Evolutionary conservation across 2,113 vertebrate genomes (phyloP).

Genomic region (Rhinolophus ferrumequinum): DNA sequence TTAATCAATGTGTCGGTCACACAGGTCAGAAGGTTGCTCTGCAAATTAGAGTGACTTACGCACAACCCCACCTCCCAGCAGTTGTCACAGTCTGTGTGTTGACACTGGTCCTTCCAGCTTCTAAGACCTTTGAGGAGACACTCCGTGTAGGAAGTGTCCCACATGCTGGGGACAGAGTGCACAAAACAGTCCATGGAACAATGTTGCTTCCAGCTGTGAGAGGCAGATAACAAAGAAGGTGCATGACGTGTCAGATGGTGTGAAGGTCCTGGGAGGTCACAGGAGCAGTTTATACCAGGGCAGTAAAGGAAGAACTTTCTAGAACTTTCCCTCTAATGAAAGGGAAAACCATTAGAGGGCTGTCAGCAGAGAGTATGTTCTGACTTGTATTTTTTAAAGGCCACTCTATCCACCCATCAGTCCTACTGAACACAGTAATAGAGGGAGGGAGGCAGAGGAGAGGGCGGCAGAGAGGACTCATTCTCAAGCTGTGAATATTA

Average conservation of each 20-base stretch:
- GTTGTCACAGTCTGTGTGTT: not conserved
- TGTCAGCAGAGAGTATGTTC: not conserved
- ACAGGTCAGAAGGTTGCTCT: not conserved
- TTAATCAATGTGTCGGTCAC: too few relatives aligned
- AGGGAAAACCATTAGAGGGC: not conserved
- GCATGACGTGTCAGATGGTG: accelerated
- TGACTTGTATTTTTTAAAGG: not conserved
- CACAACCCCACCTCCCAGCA: not conserved
- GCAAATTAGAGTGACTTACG: accelerated
- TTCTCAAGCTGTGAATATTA: not conserved
- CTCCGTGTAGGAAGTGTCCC: not conserved
- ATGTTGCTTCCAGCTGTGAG: not conserved
- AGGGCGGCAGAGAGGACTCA: too few relatives aligned
- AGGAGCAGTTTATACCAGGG: not conserved
- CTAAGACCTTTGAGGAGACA: not conserved
- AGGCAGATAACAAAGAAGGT: not conserved
- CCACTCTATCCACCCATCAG: not conserved
- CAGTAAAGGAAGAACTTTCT: not conserved
- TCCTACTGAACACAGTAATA: not conserved
- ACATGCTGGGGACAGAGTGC: not conserved
- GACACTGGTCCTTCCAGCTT: not conserved
- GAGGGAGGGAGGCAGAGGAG: too few relatives aligned
- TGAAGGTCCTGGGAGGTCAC: too few relatives aligned
- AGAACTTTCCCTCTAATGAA: not conserved
- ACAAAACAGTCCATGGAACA: accelerated